Conservation (phyloP, 37 sponge, comb jelly and placozoan genomes). For the Geodia barretti region DNA sequence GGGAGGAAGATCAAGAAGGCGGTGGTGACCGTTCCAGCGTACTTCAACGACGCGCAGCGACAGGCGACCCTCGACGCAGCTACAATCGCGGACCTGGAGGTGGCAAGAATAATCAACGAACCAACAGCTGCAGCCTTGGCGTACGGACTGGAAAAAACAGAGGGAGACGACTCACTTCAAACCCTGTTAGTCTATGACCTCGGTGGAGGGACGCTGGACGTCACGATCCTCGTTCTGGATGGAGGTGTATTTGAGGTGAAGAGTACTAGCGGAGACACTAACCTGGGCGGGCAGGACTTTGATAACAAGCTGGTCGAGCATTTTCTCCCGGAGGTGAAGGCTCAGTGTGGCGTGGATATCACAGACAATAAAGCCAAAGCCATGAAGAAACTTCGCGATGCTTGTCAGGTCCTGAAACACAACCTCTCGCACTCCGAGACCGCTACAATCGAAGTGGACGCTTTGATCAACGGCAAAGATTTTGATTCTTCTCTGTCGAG, state of each 20-base stretch:
- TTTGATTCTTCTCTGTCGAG: conserved; percentile 84
- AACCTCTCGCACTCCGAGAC: conserved; percentile 82
- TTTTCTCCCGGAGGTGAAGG: conserved; percentile 71
- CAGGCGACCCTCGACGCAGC: conserved; percentile 96
- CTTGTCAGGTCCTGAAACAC: conserved; percentile 87
- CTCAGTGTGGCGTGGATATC: conserved; percentile 73
- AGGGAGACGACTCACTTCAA: conserved; percentile 10
- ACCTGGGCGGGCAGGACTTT: conserved; percentile 93
- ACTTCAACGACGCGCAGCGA: conserved; percentile 96
- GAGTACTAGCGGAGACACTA: conserved; percentile 92
- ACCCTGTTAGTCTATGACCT: conserved; percentile 90
- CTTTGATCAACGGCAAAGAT: conserved; percentile 84
- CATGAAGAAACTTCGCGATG: conserved; percentile 83
- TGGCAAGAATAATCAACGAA: conserved; percentile 96
- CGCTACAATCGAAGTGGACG: conserved; percentile 83
- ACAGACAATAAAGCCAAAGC: conserved; percentile 75
- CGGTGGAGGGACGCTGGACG: conserved; percentile 95
- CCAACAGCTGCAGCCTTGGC: conserved; percentile 98
- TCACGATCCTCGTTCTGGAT: conserved; percentile 80
- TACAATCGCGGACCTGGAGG: conserved; percentile 81
- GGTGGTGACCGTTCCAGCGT: conserved; percentile 92
- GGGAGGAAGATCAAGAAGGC: conserved; percentile 62
- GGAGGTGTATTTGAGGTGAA: conserved; percentile 88
- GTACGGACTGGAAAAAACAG: conserved; percentile 85
- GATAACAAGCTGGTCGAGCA: conserved; percentile 81